phyloP scores from a whole-genome alignment of 2,113 vertebrate genomes.

The Scartelaos histophorus region DNA sequence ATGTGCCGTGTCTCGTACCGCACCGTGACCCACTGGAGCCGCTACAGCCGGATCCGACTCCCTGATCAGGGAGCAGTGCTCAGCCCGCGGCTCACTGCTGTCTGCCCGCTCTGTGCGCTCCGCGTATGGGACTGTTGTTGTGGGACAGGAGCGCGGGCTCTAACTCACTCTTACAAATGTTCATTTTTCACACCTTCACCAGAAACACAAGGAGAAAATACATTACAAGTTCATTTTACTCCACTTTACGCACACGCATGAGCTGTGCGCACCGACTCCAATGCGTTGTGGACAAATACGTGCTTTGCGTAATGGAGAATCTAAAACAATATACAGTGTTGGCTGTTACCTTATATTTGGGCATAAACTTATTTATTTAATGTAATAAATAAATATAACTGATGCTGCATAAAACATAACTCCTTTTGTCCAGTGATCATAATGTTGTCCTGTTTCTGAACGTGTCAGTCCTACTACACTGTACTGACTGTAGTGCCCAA shows the following conservation, averaged over 20 bases:
- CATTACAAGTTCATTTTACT: not conserved
- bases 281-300: constrained; percentile 10
- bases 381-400: not conserved
- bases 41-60: too few relatives aligned
- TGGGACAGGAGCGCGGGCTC: not conserved
- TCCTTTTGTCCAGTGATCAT: not conserved
- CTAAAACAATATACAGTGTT: not conserved
- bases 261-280: constrained; percentile 9
- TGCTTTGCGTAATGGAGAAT: not conserved
- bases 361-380: not conserved
- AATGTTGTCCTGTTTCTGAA: not conserved
- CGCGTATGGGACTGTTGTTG: not conserved
- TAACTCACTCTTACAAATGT: not conserved
- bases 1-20: not conserved
- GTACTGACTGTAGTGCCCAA: too few relatives aligned
- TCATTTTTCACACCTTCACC: constrained; percentile 1
- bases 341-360: not conserved
- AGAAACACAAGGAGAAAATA: not conserved
- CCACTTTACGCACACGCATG: not conserved
- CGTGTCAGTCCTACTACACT: not conserved
- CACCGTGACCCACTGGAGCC: not conserved
- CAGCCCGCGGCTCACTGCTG: not conserved
- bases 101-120: not conserved
- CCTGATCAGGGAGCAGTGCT: not conserved
- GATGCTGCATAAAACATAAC: not conserved